A percentile compares a stretch with the other conserved stretches of the same genome.
Evolutionary conservation across 2,113 vertebrate genomes (phyloP).

Genomic region (Phylloscopus whistleri): DNA sequence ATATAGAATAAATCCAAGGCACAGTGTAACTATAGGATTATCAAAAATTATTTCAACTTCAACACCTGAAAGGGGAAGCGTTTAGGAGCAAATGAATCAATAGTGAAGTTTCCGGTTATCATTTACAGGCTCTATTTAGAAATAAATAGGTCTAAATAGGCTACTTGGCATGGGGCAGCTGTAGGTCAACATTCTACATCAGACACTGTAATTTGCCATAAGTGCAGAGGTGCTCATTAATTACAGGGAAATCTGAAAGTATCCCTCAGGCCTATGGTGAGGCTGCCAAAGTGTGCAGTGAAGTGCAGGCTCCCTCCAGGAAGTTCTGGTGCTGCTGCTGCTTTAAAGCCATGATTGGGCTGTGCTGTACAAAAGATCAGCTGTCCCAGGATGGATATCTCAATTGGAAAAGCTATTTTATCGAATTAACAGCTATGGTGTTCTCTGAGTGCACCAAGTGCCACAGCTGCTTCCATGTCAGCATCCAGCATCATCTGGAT

Average conservation of each 20-base stretch:
- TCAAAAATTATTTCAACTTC: constrained; percentile 65
- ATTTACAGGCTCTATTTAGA: constrained; percentile 73
- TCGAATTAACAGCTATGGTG: constrained; percentile 57
- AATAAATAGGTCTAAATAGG: constrained; percentile 72
- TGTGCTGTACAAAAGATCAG: constrained; percentile 45
- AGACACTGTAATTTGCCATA: constrained; percentile 62
- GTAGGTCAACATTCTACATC: constrained; percentile 63
- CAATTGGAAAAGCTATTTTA: constrained; percentile 60
- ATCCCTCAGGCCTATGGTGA: constrained; percentile 52
- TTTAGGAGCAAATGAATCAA: constrained; percentile 74
- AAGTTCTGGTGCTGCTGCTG: constrained; percentile 37
- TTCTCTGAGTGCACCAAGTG: constrained; percentile 40
- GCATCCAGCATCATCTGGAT: constrained; percentile 57
- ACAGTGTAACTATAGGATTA: constrained; percentile 66
- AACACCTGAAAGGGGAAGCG: constrained; percentile 70
- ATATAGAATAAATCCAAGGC: constrained; percentile 67
- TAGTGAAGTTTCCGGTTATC: constrained; percentile 72
- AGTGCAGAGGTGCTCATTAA: constrained; percentile 63
- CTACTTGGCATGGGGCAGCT: constrained; percentile 55
- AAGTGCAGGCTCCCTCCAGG: constrained; percentile 52
- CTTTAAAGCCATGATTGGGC: constrained; percentile 38
- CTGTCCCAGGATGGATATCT: constrained; percentile 58
- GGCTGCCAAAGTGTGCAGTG: constrained; percentile 52
- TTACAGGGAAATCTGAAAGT: constrained; percentile 65
- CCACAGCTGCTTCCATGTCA: constrained; percentile 55